Percentiles rank a stretch among this genome's conserved stretches.
phyloP scores from a whole-genome alignment of 2,113 vertebrate species.

The Lichenostomus cassidix region DNA sequence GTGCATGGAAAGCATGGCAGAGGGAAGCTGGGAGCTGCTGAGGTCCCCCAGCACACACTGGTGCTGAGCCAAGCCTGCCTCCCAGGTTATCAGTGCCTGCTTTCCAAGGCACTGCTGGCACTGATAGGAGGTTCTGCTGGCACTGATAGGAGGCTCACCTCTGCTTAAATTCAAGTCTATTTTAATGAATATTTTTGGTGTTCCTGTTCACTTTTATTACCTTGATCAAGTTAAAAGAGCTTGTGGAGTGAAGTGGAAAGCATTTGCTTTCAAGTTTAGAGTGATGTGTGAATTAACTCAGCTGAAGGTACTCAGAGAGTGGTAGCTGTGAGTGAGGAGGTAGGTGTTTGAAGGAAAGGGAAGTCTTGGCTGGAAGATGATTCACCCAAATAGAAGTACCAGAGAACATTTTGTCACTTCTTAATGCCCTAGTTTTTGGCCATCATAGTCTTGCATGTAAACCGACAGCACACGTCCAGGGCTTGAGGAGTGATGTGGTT shows the following conservation, averaged over 20 bases:
- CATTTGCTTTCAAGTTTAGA: neutral
- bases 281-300: neutral
- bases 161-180: neutral
- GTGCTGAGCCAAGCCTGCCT: neutral
- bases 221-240: neutral
- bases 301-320: neutral
- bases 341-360: neutral
- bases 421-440: neutral
- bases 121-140: neutral
- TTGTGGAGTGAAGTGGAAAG: neutral
- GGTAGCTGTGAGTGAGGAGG: neutral
- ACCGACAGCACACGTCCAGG: neutral
- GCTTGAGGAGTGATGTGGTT: rapidly evolving
- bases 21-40: neutral
- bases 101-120: neutral
- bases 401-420: neutral
- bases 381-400: neutral
- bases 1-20: neutral
- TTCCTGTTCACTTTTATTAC: neutral
- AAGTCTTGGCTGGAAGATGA: neutral
- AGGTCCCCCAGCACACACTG: neutral
- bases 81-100: neutral
- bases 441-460: neutral
- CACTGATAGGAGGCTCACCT: neutral
- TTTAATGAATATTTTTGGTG: neutral